These are phyloP conservation scores for Drosophila arawakana DNA, from an alignment of 1,140 invertebrate genomes.

Conservation along the genomic window DNA sequence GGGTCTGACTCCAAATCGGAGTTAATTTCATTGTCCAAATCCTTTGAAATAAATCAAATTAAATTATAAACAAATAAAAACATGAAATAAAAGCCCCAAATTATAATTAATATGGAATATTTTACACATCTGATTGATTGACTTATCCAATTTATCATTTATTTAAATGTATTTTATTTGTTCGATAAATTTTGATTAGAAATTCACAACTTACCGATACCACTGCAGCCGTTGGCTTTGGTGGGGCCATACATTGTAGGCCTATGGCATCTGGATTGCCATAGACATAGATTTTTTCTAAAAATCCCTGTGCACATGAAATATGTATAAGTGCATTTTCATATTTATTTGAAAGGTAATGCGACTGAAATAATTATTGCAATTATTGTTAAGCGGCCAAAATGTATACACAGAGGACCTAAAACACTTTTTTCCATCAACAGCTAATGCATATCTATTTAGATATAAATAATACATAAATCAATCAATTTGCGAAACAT, in stretches of 20 bases:
- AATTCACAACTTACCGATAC: constrained; percentile 68
- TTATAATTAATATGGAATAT: not conserved
- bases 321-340: constrained; percentile 37
- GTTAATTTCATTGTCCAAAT: constrained; percentile 38
- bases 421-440: not conserved
- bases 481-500: constrained; percentile 70
- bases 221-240: constrained; percentile 54
- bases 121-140: not conserved
- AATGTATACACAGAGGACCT: constrained; percentile 10
- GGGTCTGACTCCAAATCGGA: not conserved
- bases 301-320: constrained; percentile 68
- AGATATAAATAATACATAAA: constrained; percentile 74
- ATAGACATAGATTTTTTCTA: constrained; percentile 79
- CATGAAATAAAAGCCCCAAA: not conserved
- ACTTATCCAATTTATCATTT: constrained; percentile 6
- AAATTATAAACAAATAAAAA: constrained; percentile 1
- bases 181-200: constrained; percentile 5
- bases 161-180: not conserved
- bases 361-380: constrained; percentile 65
- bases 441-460: constrained; percentile 37
- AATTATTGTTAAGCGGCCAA: constrained; percentile 44
- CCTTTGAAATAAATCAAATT: constrained; percentile 44
- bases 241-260: constrained; percentile 64
- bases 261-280: constrained; percentile 73
- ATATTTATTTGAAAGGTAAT: constrained; percentile 37